Conservation (phyloP, 2,888 invertebrate genomes). For the Metacarcinus magister region DNA sequence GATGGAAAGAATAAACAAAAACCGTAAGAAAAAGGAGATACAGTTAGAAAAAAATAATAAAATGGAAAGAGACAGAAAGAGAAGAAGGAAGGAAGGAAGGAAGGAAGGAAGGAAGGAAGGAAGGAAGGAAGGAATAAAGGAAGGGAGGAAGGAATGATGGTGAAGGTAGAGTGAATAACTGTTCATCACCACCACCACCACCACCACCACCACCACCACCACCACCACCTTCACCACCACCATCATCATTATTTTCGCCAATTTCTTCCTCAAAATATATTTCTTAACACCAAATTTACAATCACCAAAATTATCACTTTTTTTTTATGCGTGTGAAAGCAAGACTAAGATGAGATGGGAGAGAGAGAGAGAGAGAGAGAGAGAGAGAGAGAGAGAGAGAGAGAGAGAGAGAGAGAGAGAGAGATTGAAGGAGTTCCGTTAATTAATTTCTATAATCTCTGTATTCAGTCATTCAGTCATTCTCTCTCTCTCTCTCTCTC, state of each 20-base stretch:
- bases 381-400: too few species aligned
- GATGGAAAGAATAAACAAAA: neutral
- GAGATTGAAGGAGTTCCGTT: too few species aligned
- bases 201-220: neutral
- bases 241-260: neutral
- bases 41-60: neutral
- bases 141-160: neutral
- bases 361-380: too few species aligned
- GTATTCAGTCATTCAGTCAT: neutral
- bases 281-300: neutral
- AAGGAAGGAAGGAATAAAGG: neutral
- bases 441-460: neutral
- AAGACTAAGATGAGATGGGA: too few species aligned
- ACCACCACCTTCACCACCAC: neutral
- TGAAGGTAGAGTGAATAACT: neutral
- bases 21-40: neutral
- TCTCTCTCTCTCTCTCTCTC: neutral
- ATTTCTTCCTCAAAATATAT: neutral
- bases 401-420: too few species aligned
- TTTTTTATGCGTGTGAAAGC: too few species aligned
- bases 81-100: neutral
- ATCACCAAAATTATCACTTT: too few species aligned
- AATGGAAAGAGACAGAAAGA: neutral
- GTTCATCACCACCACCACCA: neutral
- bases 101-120: neutral